A percentile compares a stretch with the other conserved stretches of the same genome.
Evolutionary conservation across 2,888 invertebrate species (phyloP).

Genomic region (Galerucella nymphaeae): DNA sequence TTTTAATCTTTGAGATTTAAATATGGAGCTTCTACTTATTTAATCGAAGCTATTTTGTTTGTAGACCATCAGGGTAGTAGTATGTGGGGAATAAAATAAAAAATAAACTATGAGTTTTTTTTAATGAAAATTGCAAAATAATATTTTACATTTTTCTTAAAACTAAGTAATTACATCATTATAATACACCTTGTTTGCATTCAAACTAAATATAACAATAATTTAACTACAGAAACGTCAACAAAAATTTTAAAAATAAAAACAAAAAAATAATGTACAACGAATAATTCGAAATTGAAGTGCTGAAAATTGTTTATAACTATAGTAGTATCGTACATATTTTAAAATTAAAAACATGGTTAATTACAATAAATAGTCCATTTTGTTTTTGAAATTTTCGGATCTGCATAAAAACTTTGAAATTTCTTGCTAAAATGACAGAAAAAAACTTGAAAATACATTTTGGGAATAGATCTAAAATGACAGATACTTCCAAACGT

Average conservation of each 20-base stretch:
- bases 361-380: background rate
- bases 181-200: constrained; percentile 53
- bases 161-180: constrained; percentile 55
- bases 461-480: constrained; percentile 12
- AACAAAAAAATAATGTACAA: constrained; percentile 43
- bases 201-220: constrained; percentile 54
- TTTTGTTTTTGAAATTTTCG: background rate
- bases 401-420: too few species aligned
- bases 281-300: constrained; percentile 24
- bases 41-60: background rate
- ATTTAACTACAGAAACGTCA: constrained; percentile 52
- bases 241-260: constrained; percentile 43
- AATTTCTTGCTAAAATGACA: too few species aligned
- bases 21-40: background rate
- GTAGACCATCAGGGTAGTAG: background rate
- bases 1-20: constrained; percentile 22
- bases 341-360: background rate
- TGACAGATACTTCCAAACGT: constrained; percentile 6
- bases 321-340: background rate
- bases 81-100: background rate
- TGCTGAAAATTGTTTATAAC: constrained; percentile 29
- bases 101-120: constrained; percentile 46
- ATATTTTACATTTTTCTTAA: constrained; percentile 57
- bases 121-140: constrained; percentile 61
- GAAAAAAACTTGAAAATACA: too few species aligned